These are phyloP conservation scores for Pantala flavescens DNA, from an alignment of 1,140 invertebrate species.

Conservation along the genomic window DNA sequence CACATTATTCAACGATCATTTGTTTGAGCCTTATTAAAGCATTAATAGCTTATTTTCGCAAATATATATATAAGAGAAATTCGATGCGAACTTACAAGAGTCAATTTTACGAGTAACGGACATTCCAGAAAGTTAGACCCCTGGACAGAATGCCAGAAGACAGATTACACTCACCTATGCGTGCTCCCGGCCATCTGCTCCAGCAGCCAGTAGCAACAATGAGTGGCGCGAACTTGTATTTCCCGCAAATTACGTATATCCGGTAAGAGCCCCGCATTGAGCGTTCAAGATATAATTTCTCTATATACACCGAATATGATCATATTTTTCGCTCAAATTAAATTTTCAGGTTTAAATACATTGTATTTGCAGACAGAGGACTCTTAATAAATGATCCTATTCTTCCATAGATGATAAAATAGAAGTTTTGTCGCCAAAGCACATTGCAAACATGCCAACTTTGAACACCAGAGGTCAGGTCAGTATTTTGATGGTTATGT, in stretches of 20 bases:
- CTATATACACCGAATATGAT: no score
- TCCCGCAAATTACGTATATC: conserved; percentile 16
- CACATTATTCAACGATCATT: neutral
- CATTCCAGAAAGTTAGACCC: neutral
- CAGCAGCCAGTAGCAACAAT: conserved; percentile 15
- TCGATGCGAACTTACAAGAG: no score
- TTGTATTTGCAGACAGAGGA: no score
- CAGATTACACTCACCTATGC: neutral
- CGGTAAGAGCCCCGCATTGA: conserved; percentile 1
- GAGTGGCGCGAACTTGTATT: conserved; percentile 17
- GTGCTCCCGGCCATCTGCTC: neutral
- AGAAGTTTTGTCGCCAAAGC: neutral
- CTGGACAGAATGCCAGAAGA: conserved; percentile 8
- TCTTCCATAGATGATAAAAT: no score
- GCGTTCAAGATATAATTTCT: neutral
- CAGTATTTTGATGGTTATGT: neutral
- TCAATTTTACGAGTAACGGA: no score
- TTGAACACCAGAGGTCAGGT: neutral
- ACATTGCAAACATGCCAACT: neutral
- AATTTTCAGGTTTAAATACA: no score
- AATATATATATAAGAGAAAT: no score
- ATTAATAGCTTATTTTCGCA: no score
- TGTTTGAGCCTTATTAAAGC: no score
- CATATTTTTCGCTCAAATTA: no score
- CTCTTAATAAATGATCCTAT: no score